Evolutionary conservation across 2,888 invertebrate genomes (phyloP), one percentile per base, ranked within the genome.

Genomic region (Adineta ricciae): DNA sequence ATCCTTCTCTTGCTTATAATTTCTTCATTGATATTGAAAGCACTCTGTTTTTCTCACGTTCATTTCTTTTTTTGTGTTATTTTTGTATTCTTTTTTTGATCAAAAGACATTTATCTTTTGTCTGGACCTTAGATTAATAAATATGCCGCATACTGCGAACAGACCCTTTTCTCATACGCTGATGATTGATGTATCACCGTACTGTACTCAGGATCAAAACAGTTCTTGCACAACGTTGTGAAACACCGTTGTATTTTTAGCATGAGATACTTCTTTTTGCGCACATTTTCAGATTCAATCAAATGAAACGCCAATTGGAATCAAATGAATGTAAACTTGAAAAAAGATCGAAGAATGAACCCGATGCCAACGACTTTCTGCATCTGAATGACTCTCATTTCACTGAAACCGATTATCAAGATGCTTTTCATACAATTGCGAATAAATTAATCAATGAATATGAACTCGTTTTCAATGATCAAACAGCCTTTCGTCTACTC

Each of bases 31-130:
- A 64, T 64, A 24, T 64, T 32, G 64, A 27, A 64, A 32, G 14
- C 11, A 64, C 19, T 36, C 19, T 64, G 64, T 64, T 64, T 64
- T 64, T 32, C 27, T 27, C 64, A 32, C 64, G 32, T 32, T 64
- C 64, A 46, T 16, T 64, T 64, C n/a, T n/a, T 64, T 64, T n/a
- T 54, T 64, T 64, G 64, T 64, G 64, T 64, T 64, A 64, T 64
- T 64, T 64, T 64, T 64, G 3, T 64, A 64, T 64, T 46, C 46
- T 46, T 46, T 46, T 46, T 27, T 64, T 64, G 64, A 64, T 16
- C 64, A 64, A 64, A 64, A 19, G 32, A 64, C 19, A 32, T 19
- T 0, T 19, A 16, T 64, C 64, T 64, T 64, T 64, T 64, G 64
- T 27, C 64, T 32, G 32, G 8, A 32, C 5, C 32, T 64, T 64